Evolutionary conservation across 2,797 vertebrate species (phyloP).

Genomic region (Rhadinocentrus ornatus): DNA sequence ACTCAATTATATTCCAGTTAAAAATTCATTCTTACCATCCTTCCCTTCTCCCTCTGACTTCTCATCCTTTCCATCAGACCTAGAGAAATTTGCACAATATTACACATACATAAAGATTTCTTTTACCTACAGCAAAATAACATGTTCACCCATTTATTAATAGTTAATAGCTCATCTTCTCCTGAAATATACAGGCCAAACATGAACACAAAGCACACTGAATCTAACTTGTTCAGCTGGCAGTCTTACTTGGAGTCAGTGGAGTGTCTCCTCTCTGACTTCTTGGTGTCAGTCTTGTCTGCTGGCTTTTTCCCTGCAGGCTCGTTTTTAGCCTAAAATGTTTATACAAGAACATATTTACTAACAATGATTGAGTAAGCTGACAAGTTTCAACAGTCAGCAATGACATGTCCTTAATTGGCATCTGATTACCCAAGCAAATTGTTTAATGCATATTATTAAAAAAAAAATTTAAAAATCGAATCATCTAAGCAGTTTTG

Average conservation of each 20-base stretch:
- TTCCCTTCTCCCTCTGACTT: conserved; percentile 88
- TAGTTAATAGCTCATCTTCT: neutral
- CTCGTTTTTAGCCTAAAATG: conserved; percentile 94
- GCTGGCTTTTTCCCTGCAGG: conserved; percentile 92
- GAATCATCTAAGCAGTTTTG: neutral
- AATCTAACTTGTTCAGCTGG: neutral
- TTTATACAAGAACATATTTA: neutral
- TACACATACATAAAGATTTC: neutral
- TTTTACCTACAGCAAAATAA: neutral
- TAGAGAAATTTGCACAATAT: conserved; percentile 38
- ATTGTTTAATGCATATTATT: neutral
- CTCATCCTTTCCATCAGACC: conserved; percentile 85
- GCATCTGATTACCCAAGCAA: neutral
- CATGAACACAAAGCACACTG: neutral
- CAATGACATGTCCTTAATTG: neutral
- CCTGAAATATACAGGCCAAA: neutral
- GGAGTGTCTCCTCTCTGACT: conserved; percentile 86
- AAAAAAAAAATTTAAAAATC: neutral
- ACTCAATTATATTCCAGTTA: neutral
- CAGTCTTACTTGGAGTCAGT: conserved; percentile 88
- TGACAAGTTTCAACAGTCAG: neutral
- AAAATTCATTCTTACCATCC: conserved; percentile 83
- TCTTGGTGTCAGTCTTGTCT: conserved; percentile 88
- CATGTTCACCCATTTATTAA: neutral
- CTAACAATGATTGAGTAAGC: neutral